Percentiles rank a stretch among this genome's conserved stretches.
phyloP scores from a whole-genome alignment of 1,140 invertebrate genomes.

The Sitodiplosis mosellana region DNA sequence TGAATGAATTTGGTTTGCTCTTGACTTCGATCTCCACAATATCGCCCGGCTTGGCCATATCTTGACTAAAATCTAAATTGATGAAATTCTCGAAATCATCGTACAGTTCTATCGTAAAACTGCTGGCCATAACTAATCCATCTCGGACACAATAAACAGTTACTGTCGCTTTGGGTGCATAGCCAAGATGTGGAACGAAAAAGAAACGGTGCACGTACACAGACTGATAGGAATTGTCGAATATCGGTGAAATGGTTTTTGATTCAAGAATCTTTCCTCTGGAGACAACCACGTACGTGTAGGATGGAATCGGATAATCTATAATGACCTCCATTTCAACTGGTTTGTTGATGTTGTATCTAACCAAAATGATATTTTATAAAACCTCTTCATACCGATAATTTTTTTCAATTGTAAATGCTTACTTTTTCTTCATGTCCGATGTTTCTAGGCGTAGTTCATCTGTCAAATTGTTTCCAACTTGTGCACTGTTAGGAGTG shows the following conservation, averaged over 20 bases:
- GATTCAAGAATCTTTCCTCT: neutral
- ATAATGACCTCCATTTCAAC: neutral
- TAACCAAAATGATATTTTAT: too few relatives aligned
- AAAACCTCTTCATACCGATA: too few relatives aligned
- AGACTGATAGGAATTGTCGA: neutral
- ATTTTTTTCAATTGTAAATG: too few relatives aligned
- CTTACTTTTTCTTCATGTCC: too few relatives aligned
- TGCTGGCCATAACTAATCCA: constrained; percentile 63
- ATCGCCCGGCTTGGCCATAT: constrained; percentile 46
- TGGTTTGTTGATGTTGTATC: neutral
- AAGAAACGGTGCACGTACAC: constrained; percentile 20
- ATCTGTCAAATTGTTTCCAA: too few relatives aligned
- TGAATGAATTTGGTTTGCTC: constrained; percentile 68
- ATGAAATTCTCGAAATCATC: constrained; percentile 44
- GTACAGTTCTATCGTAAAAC: constrained; percentile 52
- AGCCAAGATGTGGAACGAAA: constrained; percentile 52
- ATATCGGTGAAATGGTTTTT: neutral
- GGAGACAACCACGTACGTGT: neutral
- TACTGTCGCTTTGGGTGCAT: constrained; percentile 63
- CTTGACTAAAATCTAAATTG: constrained; percentile 24
- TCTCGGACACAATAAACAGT: constrained; percentile 52
- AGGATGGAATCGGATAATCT: neutral
- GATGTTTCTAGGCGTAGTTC: too few relatives aligned
- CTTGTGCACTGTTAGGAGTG: too few relatives aligned
- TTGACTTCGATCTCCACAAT: constrained; percentile 52